phyloP scores from a whole-genome alignment of 2,797 vertebrate genomes.

The Girardinus metallicus region DNA sequence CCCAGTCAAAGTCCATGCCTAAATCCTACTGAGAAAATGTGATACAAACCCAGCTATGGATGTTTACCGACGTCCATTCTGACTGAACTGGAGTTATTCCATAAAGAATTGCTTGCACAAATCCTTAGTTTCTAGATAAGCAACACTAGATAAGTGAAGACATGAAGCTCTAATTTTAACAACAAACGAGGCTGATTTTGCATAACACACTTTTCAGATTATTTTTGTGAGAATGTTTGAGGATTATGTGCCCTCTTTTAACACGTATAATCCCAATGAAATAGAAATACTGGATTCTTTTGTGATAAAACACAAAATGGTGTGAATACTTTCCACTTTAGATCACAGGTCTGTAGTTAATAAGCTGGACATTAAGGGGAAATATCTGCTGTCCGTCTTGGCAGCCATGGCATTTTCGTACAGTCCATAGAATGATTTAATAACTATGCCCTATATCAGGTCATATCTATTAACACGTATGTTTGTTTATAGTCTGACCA shows the following conservation, averaged over 20 bases:
- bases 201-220: neutral
- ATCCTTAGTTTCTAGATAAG: neutral
- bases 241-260: neutral
- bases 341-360: neutral
- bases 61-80: neutral
- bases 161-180: neutral
- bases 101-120: neutral
- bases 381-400: neutral
- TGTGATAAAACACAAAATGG: neutral
- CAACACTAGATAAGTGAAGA: neutral
- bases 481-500: conserved; percentile 1
- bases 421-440: neutral
- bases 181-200: neutral
- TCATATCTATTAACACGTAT: conserved; percentile 1
- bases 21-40: neutral
- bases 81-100: neutral
- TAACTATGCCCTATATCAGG: neutral
- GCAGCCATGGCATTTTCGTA: neutral
- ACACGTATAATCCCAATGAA: neutral
- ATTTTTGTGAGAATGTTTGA: neutral
- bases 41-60: neutral
- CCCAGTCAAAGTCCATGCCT: neutral
- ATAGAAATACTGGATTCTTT: neutral
- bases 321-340: neutral
- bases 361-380: too few species aligned